Evolutionary conservation across 2,888 invertebrate species (phyloP).

Genomic region (Andrena bicolor): DNA sequence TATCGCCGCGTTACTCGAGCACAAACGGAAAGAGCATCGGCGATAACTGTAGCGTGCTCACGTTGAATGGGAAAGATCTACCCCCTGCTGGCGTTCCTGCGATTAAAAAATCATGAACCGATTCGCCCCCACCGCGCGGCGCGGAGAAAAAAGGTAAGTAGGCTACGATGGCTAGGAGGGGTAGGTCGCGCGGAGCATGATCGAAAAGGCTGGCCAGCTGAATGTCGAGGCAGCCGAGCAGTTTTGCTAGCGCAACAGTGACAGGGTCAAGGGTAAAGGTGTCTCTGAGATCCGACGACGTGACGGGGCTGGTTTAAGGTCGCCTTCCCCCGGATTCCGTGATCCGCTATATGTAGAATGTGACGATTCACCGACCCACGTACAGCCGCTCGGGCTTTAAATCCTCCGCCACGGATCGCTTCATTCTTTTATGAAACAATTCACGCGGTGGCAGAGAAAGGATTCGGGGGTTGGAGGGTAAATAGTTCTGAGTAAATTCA

Average conservation of each 20-base stretch:
- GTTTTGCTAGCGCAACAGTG: slow-evolving; percentile 59
- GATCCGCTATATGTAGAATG: slow-evolving; percentile 19
- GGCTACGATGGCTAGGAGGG: slow-evolving; percentile 21
- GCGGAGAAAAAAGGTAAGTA: slow-evolving; percentile 21
- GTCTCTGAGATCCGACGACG: slow-evolving; percentile 61
- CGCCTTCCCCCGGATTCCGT: slow-evolving; percentile 51
- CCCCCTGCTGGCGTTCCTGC: not conserved
- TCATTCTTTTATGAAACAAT: too few species aligned
- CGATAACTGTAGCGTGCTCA: not conserved
- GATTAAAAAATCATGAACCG: slow-evolving; percentile 26
- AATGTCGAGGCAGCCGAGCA: slow-evolving; percentile 42
- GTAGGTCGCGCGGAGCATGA: slow-evolving; percentile 31
- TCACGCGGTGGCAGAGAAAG: not conserved
- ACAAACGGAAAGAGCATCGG: not conserved
- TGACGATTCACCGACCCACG: not conserved
- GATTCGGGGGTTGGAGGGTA: not conserved
- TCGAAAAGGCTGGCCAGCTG: slow-evolving; percentile 48
- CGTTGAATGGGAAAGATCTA: not conserved
- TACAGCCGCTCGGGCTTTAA: not conserved
- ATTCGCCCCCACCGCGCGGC: not conserved
- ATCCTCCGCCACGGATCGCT: too few species aligned
- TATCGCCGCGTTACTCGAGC: not conserved
- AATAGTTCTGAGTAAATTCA: not conserved
- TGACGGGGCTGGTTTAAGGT: slow-evolving; percentile 65
- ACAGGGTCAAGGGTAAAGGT: slow-evolving; percentile 70